Evolutionary conservation across 2,888 invertebrate species (phyloP).

Genomic region (Epistrophe eligans): DNA sequence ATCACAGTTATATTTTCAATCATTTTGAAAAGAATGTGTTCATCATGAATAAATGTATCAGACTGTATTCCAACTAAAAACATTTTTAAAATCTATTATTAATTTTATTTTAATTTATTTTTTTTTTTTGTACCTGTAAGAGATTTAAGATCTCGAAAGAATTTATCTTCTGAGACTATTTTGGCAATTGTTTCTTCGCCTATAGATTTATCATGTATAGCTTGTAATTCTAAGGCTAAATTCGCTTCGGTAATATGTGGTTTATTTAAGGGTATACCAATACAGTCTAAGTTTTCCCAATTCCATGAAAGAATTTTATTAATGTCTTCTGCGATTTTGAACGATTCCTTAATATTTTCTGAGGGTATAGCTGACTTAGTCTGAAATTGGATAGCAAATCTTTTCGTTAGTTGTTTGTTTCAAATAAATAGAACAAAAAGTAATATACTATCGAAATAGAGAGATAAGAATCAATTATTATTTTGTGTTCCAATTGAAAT

Average conservation of each 20-base stretch:
- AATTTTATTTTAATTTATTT: background rate
- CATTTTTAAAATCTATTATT: background rate
- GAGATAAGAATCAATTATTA: no score
- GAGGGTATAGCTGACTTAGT: background rate
- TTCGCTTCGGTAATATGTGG: constrained; percentile 78
- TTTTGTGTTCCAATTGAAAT: no score
- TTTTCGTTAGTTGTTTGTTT: background rate
- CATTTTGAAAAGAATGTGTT: constrained; percentile 84
- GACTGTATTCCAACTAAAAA: constrained; percentile 86
- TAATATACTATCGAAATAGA: background rate
- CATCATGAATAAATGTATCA: constrained; percentile 84
- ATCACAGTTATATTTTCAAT: constrained; percentile 84
- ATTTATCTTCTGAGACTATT: constrained; percentile 74
- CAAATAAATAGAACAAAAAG: no score
- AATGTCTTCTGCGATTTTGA: background rate
- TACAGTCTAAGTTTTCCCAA: constrained; percentile 79
- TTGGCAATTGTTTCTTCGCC: constrained; percentile 76
- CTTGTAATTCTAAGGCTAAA: constrained; percentile 77
- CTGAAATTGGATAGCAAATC: background rate
- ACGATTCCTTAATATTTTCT: background rate
- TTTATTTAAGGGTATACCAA: constrained; percentile 76
- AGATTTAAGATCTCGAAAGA: constrained; percentile 80
- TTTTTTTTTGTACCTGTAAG: constrained; percentile 77
- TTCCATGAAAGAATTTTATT: constrained; percentile 77
- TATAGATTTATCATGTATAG: constrained; percentile 71